phyloP scores from a whole-genome alignment of 2,113 vertebrate species.

The Dunckerocampus dactyliophorus region DNA sequence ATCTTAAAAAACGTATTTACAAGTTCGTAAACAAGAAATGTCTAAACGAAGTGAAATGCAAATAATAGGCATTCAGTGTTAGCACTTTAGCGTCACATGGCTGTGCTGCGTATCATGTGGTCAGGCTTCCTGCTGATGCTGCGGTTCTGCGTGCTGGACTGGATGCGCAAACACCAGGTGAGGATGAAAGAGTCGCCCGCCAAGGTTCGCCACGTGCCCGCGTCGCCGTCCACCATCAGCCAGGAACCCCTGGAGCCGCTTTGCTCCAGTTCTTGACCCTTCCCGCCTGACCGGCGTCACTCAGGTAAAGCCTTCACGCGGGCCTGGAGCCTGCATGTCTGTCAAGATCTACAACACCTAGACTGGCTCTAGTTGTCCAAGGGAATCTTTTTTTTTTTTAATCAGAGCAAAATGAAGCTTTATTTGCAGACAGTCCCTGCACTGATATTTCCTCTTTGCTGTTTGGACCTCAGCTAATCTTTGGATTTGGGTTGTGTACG shows the following conservation, averaged over 20 bases:
- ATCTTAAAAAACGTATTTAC: no score
- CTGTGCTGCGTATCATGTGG: not conserved
- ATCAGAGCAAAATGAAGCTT: constrained; percentile 9
- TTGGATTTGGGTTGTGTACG: constrained; percentile 16
- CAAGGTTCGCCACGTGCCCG: not conserved
- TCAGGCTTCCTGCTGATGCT: constrained; percentile 74
- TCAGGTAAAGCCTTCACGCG: constrained; percentile 50
- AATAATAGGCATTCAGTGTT: no score
- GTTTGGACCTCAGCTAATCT: constrained; percentile 50
- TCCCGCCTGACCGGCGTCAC: constrained; percentile 11
- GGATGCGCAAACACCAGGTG: constrained; percentile 42
- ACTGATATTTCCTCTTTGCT: constrained; percentile 10
- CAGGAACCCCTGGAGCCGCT: constrained; percentile 4
- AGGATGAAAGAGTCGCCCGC: not conserved
- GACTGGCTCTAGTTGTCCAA: constrained; percentile 35
- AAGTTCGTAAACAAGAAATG: no score
- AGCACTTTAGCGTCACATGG: no score
- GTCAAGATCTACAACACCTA: constrained; percentile 12
- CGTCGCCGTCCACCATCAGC: constrained; percentile 3
- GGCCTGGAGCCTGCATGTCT: constrained; percentile 37
- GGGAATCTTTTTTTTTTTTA: constrained; percentile 1
- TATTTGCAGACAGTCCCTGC: constrained; percentile 11
- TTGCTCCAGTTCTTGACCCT: constrained; percentile 5
- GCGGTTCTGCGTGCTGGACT: constrained; percentile 65
- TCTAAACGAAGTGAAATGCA: no score